A percentile compares a stretch with the other conserved stretches of the same genome.
These are phyloP conservation scores for Dyspetes luteomarginatus DNA, from an alignment of 2,888 invertebrate genomes.

Conservation along the genomic window DNA sequence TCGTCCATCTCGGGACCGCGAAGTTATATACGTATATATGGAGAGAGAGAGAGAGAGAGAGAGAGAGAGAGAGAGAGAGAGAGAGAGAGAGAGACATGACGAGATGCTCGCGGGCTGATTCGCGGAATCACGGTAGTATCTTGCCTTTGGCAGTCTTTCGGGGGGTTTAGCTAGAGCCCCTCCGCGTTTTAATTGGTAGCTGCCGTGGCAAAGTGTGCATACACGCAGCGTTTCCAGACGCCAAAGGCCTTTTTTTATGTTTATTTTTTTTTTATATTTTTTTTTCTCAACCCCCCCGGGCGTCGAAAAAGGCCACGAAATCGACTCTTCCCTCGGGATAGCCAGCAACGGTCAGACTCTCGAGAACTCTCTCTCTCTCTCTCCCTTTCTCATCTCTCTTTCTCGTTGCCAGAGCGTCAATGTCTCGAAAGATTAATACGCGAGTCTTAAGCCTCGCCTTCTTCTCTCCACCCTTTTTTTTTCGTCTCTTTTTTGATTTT, in stretches of 20 bases:
- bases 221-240: slow-evolving; percentile 44
- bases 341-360: slow-evolving; percentile 22
- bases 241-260: slow-evolving; percentile 38
- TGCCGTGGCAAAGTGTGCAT: slow-evolving; percentile 65
- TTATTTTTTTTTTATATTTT: slow-evolving; percentile 39
- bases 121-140: slow-evolving; percentile 62
- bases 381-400: too few species aligned
- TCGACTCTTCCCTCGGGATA: slow-evolving; percentile 46
- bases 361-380: neutral
- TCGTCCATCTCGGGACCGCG: neutral
- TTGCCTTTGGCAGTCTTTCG: slow-evolving; percentile 53
- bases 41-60: neutral
- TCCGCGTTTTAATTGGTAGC: slow-evolving; percentile 70
- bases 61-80: neutral
- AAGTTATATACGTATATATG: slow-evolving; percentile 11
- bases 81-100: slow-evolving; percentile 13
- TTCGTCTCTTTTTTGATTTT: slow-evolving; percentile 31
- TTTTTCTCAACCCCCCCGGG: slow-evolving; percentile 18
- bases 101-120: slow-evolving; percentile 63
- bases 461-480: slow-evolving; percentile 8
- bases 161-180: slow-evolving; percentile 54
- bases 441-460: slow-evolving; percentile 46
- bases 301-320: slow-evolving; percentile 35
- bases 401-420: slow-evolving; percentile 71
- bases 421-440: slow-evolving; percentile 79